These are phyloP conservation scores for Marmota monax DNA, from an alignment of 2,113 vertebrate species.

Conservation along the genomic window DNA sequence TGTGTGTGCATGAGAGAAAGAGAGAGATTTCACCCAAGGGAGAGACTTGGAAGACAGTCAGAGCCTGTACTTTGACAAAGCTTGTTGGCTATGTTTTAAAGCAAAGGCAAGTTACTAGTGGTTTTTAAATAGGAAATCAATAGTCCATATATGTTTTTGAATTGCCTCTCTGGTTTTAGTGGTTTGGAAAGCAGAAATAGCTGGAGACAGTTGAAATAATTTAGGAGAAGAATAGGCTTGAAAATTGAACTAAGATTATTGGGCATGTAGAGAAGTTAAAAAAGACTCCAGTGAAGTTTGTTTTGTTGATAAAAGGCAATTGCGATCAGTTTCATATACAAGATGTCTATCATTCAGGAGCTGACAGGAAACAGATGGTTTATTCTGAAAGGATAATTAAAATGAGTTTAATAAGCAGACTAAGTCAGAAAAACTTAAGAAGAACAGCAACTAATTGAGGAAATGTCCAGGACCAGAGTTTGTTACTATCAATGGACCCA, in stretches of 20 bases:
- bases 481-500: background rate
- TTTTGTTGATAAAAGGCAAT: conserved; percentile 1
- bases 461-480: background rate
- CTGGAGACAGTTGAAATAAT: background rate
- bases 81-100: background rate
- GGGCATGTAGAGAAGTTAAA: background rate
- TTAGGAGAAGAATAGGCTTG: background rate
- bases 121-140: background rate
- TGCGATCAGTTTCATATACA: background rate
- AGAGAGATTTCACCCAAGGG: background rate
- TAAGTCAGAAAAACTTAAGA: conserved; percentile 36
- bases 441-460: background rate
- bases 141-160: background rate
- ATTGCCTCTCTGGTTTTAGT: background rate
- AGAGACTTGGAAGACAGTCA: background rate
- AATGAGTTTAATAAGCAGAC: background rate
- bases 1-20: too few relatives aligned
- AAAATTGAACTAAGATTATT: background rate
- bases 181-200: background rate
- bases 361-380: conserved; percentile 6
- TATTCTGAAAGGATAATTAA: conserved; percentile 27
- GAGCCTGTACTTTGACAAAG: background rate
- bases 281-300: background rate
- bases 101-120: background rate
- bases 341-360: background rate